phyloP scores from a whole-genome alignment of 2,888 invertebrate species.

The Xanthia togata region DNA sequence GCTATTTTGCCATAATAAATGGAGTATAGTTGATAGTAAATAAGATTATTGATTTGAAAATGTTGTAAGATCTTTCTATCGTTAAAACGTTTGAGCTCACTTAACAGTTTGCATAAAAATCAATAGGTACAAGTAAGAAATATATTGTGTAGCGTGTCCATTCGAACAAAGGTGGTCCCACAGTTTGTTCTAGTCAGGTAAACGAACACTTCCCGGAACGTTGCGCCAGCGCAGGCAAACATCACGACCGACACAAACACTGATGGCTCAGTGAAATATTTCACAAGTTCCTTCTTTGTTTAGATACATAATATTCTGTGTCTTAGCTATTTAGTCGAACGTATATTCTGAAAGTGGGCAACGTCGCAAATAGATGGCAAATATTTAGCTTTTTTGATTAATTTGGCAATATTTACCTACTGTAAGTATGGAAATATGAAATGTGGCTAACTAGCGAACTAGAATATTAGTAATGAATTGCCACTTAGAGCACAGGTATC shows the following conservation, averaged over 20 bases:
- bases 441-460: too few species aligned
- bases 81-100: neutral
- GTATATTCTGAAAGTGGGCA: too few species aligned
- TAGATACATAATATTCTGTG: conserved; percentile 9
- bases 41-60: neutral
- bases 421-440: too few species aligned
- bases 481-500: too few species aligned
- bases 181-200: conserved; percentile 68
- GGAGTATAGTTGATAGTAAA: neutral
- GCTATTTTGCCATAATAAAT: too few species aligned
- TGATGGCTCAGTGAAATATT: conserved; percentile 57
- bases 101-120: neutral
- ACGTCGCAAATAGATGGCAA: too few species aligned
- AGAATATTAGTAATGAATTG: too few species aligned
- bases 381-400: too few species aligned
- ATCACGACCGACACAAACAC: conserved; percentile 49
- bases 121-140: conserved; percentile 10
- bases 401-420: too few species aligned
- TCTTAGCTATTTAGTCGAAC: neutral
- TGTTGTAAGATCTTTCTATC: neutral
- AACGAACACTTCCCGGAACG: conserved; percentile 67
- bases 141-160: conserved; percentile 14
- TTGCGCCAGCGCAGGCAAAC: conserved; percentile 62
- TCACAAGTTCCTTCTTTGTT: conserved; percentile 61
- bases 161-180: conserved; percentile 39